Base-by-base conservation (phyloP, 1,140 invertebrate genomes). In the Bombus polaris region DNA sequence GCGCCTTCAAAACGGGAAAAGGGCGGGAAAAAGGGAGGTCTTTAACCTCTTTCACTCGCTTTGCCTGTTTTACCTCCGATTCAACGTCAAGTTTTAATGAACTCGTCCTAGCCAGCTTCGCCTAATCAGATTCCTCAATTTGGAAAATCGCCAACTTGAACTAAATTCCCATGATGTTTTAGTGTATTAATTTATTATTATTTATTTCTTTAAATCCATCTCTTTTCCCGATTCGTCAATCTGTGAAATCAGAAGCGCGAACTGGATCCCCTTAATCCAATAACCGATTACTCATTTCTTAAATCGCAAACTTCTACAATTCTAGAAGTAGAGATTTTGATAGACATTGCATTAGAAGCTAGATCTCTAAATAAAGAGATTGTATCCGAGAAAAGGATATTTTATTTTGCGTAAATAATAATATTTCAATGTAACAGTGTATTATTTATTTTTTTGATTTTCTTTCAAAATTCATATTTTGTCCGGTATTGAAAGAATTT, bases 81-180 rank as follows among this genome's bases (percentile, higher is more conserved):
- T 47, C n/a, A 32, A 47, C 79, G 47, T 85, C 59, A 71, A 74
- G 32, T 87, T 87, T 80, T 87, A 89, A 86, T 47, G 75, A 89
- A 68, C 81, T 68, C 53, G n/a, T 15, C 47, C 22, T 39, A 9
- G 28, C 18, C n/a, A 8, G 13, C 5, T 47, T 75, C 71, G 47
- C 1, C 39, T 65, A 66, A 65, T 80, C 68, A 37, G 37, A 71
- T 71, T 59, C 66, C 37, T 62, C 37, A 25, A 71, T 79, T 79
- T 42, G 13, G 13, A 47, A 62, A 42, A 47, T 59, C 44, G 9
- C 1, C 9, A 12, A 28, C 1, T 5, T 12, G 22, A 44, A n/a
- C 28, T 57, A 9, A 3, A 18, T 32, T 22, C 10, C 9, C 18
- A 12, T 13, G 28, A 35, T 42, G 0, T 66, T 25, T 32, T 82